A percentile compares a stretch with the other conserved stretches of the same genome.
Conservation (phyloP, 2,888 invertebrate species). For the Heliothis peltigera region DNA sequence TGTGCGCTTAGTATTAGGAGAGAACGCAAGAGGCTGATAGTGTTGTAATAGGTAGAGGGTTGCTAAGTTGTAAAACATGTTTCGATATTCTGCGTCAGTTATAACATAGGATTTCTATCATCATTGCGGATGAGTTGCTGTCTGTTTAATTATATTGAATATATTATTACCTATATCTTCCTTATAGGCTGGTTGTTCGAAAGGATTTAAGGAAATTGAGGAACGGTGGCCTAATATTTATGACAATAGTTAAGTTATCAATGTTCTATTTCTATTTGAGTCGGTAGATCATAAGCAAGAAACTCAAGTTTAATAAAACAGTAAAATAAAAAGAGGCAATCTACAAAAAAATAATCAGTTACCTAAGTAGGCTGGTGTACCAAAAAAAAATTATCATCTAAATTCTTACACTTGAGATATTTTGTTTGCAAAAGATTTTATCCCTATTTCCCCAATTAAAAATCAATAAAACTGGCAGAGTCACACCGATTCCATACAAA, state of each 20-base stretch:
- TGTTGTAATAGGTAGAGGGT: constrained; percentile 31
- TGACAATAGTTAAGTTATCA: too few relatives aligned
- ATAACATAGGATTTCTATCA: constrained; percentile 4
- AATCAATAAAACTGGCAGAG: constrained; percentile 41
- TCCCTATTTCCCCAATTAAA: constrained; percentile 32
- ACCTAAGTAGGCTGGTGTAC: too few relatives aligned
- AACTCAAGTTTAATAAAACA: too few relatives aligned
- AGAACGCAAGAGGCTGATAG: constrained; percentile 69
- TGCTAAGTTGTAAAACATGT: constrained; percentile 10
- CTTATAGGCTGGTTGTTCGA: constrained; percentile 5
- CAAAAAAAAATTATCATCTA: too few relatives aligned
- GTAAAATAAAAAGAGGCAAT: too few relatives aligned
- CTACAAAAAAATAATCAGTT: too few relatives aligned
- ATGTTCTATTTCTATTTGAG: too few relatives aligned
- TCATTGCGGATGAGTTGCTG: constrained; percentile 4
- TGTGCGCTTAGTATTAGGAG: constrained; percentile 55
- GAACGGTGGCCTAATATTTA: too few relatives aligned
- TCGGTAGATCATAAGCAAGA: not conserved
- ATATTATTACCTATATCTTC: not conserved
- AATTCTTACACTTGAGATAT: too few relatives aligned
- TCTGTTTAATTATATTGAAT: not conserved
- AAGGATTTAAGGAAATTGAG: not conserved
- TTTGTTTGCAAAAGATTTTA: constrained; percentile 1
- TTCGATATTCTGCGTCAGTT: constrained; percentile 24
- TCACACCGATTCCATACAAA: constrained; percentile 42